Evolutionary conservation across 2,888 invertebrate species (phyloP), one percentile per base, ranked within the genome.

Genomic region (Ephialtes manifestator): DNA sequence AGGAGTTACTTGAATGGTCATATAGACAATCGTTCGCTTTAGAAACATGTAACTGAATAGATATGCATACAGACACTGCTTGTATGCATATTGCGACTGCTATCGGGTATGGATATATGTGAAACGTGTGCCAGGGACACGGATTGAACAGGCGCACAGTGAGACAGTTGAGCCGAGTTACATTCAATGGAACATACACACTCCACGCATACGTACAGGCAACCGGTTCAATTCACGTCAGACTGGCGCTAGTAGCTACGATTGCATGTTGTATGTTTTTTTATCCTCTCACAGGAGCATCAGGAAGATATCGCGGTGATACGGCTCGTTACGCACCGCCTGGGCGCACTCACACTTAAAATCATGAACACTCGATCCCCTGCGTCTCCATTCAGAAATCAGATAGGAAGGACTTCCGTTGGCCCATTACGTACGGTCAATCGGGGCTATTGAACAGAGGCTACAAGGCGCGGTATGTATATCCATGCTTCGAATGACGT

Each of bases 361-460:
- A 39, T 24, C 72, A 48, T 68, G 58, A 48, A 18, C 88, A 67
- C 84, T 80, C 87, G 83, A 81, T 75, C 55, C 80, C 18, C 79
- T 79, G 84, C 78, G 82, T 89, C 85, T 84, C 82, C 88, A 88
- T 90, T 91, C 88, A 88, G 88, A 89, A 91, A 89, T 92, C 90
- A 89, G 89, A 90, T 91, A 89, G 90, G 90, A 89, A 91, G 88
- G 89, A 87, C 88, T 91, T 92, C 92, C 92, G 91, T 90, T 87
- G 87, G 86, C 77, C 87, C 89, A 87, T 90, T 89, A 90, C 87
- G 84, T 74, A 88, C 88, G 88, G 88, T 89, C 90, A 87, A 90
- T 89, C 77, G 77, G 65, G 65, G 18, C 89, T 88, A 90, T 90
- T 91, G 90, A 90, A 87, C 84, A 65, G 68, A 51, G 51, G 65